A percentile compares a stretch with the other conserved stretches of the same genome.
Evolutionary conservation across 2,797 vertebrate species (phyloP).

Genomic region (Kryptopterus vitreolus): DNA sequence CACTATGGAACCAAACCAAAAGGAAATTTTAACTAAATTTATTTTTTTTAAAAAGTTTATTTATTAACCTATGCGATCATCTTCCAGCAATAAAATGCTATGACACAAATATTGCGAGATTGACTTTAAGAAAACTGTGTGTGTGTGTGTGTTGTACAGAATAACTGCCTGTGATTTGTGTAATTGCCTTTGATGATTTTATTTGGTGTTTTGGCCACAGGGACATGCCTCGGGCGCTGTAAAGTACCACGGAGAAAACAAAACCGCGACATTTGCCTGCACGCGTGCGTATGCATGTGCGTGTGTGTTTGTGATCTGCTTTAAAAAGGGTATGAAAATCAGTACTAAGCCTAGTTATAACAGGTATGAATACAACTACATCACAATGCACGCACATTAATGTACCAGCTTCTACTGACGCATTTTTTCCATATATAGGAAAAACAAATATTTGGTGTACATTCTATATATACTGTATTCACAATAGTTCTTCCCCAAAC

Average conservation of each 20-base stretch:
- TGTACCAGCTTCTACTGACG: too few species aligned
- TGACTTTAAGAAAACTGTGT: too few species aligned
- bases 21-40: too few species aligned
- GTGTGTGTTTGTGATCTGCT: neutral
- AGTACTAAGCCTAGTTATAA: conserved; percentile 3
- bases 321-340: neutral
- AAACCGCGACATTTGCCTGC: neutral
- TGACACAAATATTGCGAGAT: too few species aligned
- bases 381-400: neutral
- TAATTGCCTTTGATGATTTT: neutral
- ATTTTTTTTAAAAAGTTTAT: too few species aligned
- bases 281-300: neutral
- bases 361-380: neutral
- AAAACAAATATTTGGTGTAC: too few species aligned
- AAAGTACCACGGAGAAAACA: neutral
- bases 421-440: too few species aligned
- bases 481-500: too few species aligned
- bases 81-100: neutral
- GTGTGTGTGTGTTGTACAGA: neutral
- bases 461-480: too few species aligned
- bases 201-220: neutral
- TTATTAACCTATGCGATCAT: neutral
- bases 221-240: neutral
- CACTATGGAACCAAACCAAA: too few species aligned
- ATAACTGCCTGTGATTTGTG: too few species aligned